Evolutionary conservation across 2,797 vertebrate genomes (phyloP).

Genomic region (Melanotaenia pygmaea): DNA sequence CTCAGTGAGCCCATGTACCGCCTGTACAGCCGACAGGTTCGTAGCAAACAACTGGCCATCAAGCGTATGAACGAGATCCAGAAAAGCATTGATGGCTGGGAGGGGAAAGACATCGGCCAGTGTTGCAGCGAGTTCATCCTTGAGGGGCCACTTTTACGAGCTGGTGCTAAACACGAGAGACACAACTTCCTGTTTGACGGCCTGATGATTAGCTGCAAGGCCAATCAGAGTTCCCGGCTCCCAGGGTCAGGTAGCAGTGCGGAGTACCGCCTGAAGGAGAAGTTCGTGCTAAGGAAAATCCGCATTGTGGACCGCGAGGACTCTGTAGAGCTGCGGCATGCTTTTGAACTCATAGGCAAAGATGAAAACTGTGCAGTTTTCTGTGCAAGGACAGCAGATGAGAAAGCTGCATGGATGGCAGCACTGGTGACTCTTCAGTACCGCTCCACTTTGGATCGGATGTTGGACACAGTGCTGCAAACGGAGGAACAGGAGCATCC

Average conservation of each 20-base stretch:
- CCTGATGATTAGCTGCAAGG: conserved; percentile 96
- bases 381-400: conserved; percentile 90
- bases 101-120: conserved; percentile 97
- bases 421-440: conserved; percentile 95
- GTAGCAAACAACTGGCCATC: conserved; percentile 96
- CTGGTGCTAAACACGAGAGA: conserved; percentile 96
- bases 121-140: conserved; percentile 98
- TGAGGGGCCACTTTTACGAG: conserved; percentile 89
- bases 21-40: conserved; percentile 91
- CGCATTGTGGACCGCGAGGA: conserved; percentile 93
- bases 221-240: conserved; percentile 92
- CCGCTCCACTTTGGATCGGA: conserved; percentile 93
- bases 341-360: conserved; percentile 92
- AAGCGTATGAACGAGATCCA: conserved; percentile 99
- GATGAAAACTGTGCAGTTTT: conserved; percentile 92
- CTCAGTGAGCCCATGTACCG: conserved; percentile 91
- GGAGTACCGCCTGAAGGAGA: conserved; percentile 96
- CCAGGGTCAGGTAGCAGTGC: conserved; percentile 89
- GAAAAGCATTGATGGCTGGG: conserved; percentile 98
- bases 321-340: conserved; percentile 85
- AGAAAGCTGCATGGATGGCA: conserved; percentile 97
- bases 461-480: conserved; percentile 91
- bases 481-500: conserved; percentile 94
- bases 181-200: conserved; percentile 99
- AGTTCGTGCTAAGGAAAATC: conserved; percentile 92